Conservation (phyloP, 2,113 vertebrate species). For the Brachyistius frenatus region DNA sequence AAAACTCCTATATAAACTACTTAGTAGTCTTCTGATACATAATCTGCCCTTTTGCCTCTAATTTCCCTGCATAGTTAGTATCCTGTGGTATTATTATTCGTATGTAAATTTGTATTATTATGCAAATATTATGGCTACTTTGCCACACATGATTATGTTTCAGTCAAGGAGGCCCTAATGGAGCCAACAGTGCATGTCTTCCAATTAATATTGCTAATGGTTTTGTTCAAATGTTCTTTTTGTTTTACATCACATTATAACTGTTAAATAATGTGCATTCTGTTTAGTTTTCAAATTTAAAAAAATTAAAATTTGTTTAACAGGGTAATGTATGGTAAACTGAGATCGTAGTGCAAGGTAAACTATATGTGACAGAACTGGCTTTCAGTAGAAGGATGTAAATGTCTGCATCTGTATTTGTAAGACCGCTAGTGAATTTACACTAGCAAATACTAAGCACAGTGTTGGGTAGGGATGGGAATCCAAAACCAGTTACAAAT, state of each 20-base stretch:
- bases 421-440: not conserved
- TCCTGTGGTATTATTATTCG: conserved; percentile 26
- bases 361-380: not conserved
- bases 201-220: conserved; percentile 38
- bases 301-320: not conserved
- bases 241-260: conserved; percentile 12
- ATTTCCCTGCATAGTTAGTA: conserved; percentile 39
- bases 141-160: conserved; percentile 42
- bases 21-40: conserved; percentile 19
- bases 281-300: not conserved
- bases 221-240: conserved; percentile 31
- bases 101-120: conserved; percentile 41
- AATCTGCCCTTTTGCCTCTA: conserved; percentile 23
- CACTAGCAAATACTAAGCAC: not conserved
- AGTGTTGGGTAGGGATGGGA: not conserved
- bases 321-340: not conserved
- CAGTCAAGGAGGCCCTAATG: conserved; percentile 36
- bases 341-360: not conserved
- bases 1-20: not conserved
- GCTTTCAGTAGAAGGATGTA: not conserved
- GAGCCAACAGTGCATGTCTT: conserved; percentile 32
- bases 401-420: not conserved
- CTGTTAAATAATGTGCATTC: not conserved
- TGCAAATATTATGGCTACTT: conserved; percentile 43
- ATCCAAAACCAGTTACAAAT: too few relatives aligned